Percentiles rank a stretch among this genome's conserved stretches.
Conservation (phyloP, 2,797 vertebrate species). For the Smutsia temminckii region DNA sequence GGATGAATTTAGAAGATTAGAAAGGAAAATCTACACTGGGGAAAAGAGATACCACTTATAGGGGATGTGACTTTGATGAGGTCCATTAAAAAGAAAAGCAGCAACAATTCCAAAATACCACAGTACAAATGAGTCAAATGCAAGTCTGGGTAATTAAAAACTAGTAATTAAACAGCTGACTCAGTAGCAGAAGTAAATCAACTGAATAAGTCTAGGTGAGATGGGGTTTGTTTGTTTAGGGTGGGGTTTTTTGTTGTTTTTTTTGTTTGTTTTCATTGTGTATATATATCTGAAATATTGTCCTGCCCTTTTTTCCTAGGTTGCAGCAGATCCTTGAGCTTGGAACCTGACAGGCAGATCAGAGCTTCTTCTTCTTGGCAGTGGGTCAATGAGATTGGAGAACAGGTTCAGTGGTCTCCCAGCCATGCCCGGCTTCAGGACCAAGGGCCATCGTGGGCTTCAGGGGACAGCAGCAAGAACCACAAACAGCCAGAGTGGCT, state of each 20-base stretch:
- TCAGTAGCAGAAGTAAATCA: background rate
- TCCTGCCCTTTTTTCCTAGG: constrained; percentile 79
- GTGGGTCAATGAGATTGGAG: constrained; percentile 79
- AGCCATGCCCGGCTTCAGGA: constrained; percentile 82
- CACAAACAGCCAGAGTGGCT: constrained; percentile 83
- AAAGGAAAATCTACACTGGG: background rate
- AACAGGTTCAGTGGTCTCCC: constrained; percentile 82
- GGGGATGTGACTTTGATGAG: background rate
- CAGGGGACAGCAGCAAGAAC: constrained; percentile 80
- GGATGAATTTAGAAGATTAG: background rate
- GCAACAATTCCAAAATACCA: background rate
- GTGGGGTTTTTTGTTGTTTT: background rate
- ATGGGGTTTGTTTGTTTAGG: too few relatives aligned
- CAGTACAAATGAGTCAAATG: background rate
- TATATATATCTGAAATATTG: background rate
- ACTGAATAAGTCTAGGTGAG: background rate
- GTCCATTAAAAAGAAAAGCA: background rate
- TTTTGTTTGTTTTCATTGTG: background rate
- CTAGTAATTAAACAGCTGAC: background rate
- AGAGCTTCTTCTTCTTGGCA: constrained; percentile 86
- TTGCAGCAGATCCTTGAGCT: constrained; percentile 84
- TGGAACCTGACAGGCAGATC: constrained; percentile 82
- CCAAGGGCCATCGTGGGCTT: constrained; percentile 83
- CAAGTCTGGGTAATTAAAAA: background rate
- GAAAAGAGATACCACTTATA: background rate